Evolutionary conservation across 2,888 invertebrate species (phyloP).

Genomic region (Netelia virgata): DNA sequence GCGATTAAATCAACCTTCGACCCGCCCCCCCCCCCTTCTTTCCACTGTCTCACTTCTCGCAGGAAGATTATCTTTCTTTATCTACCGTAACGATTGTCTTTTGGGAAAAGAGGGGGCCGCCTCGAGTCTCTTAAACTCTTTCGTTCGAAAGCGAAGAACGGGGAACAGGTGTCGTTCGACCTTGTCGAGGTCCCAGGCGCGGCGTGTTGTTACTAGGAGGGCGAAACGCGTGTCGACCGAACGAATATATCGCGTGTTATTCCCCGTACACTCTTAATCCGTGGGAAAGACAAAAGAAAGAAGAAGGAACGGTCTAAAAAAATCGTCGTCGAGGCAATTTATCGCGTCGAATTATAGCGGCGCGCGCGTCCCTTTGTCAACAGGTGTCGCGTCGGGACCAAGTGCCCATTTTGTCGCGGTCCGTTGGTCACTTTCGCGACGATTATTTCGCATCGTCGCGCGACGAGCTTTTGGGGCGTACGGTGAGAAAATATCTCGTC

Average conservation of each 20-base stretch:
- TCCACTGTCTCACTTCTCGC: too few relatives aligned
- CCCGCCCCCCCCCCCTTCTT: not conserved
- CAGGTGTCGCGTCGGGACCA: constrained; percentile 78
- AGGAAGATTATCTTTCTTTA: too few relatives aligned
- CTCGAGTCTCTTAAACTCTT: not conserved
- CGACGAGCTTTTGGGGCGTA: not conserved
- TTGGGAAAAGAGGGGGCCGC: constrained; percentile 7
- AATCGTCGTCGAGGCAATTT: constrained; percentile 1
- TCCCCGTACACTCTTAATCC: constrained; percentile 78
- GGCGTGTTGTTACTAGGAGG: constrained; percentile 15
- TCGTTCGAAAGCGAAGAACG: not conserved
- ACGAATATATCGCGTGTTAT: constrained; percentile 34
- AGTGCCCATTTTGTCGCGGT: constrained; percentile 73
- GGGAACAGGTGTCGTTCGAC: constrained; percentile 67
- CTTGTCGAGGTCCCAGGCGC: constrained; percentile 62
- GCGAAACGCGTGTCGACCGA: constrained; percentile 6
- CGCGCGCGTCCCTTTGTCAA: constrained; percentile 60
- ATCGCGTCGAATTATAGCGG: not conserved
- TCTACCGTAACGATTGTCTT: not conserved
- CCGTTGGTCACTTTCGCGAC: constrained; percentile 73
- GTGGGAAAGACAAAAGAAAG: constrained; percentile 76
- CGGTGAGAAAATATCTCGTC: constrained; percentile 40
- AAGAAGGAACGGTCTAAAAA: constrained; percentile 66
- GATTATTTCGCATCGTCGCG: constrained; percentile 5
- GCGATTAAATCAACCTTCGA: constrained; percentile 6